Percentiles rank a stretch among this genome's conserved stretches.
These are phyloP conservation scores for Ascaphus truei DNA, from an alignment of 2,113 vertebrate species.

Conservation along the genomic window DNA sequence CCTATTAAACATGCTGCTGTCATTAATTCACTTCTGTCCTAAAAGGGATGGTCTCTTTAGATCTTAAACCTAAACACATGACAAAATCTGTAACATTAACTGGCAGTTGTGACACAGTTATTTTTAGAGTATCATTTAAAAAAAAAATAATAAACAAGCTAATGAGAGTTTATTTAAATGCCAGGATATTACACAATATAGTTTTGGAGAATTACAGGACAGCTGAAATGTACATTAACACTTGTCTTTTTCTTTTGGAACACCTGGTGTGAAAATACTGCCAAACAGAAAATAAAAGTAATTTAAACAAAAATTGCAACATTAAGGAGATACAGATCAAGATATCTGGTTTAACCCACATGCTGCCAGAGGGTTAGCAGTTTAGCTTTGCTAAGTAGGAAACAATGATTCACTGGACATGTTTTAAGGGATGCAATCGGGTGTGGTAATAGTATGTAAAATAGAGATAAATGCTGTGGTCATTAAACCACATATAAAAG, in stretches of 20 bases:
- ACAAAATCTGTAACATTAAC: no score
- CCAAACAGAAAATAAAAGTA: conserved; percentile 28
- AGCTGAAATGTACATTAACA: conserved; percentile 27
- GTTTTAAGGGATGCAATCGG: no score
- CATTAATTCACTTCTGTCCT: no score
- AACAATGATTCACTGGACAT: no score
- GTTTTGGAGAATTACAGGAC: conserved; percentile 29
- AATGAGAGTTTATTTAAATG: conserved; percentile 35
- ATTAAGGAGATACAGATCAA: neutral
- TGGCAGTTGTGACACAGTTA: conserved; percentile 18
- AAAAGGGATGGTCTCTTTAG: no score
- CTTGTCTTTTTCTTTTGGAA: conserved; percentile 29
- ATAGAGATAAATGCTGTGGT: no score
- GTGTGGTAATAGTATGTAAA: no score
- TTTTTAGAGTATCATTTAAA: conserved; percentile 29
- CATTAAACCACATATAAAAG: no score
- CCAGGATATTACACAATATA: conserved; percentile 32
- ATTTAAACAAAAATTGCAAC: conserved; percentile 4
- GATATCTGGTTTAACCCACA: neutral
- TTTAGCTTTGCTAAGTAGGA: no score
- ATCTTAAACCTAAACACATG: no score
- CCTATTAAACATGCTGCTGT: no score
- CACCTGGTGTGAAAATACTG: conserved; percentile 27
- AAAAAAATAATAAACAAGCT: conserved; percentile 30
- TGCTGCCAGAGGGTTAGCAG: no score